Percentiles rank a stretch among this genome's conserved stretches.
Conservation (phyloP, 2,888 invertebrate species). For the Darwinula stevensoni region DNA sequence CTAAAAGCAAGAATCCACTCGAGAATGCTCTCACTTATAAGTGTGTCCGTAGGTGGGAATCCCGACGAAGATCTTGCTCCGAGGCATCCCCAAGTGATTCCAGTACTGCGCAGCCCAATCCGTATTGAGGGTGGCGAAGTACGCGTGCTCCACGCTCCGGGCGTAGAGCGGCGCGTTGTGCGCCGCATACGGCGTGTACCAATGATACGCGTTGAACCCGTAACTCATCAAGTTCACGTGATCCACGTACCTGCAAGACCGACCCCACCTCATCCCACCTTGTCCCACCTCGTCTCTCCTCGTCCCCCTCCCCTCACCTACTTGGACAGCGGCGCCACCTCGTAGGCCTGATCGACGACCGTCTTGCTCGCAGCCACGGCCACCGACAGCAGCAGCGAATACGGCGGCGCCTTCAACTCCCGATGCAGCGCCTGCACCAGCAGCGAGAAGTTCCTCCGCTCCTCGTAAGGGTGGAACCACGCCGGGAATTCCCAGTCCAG, state of each 20-base stretch:
- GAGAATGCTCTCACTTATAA: too few relatives aligned
- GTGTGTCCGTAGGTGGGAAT: conserved; percentile 66
- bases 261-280: too few relatives aligned
- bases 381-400: conserved; percentile 26
- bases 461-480: conserved; percentile 21
- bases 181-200: conserved; percentile 47
- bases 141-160: conserved; percentile 26
- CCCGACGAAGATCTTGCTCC: conserved; percentile 46
- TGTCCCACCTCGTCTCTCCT: too few relatives aligned
- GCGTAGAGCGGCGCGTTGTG: conserved; percentile 50
- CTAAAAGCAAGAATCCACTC: too few relatives aligned
- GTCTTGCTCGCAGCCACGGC: conserved; percentile 49
- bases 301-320: too few relatives aligned
- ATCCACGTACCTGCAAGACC: conserved; percentile 43
- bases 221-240: conserved; percentile 73
- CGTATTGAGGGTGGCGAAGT: conserved; percentile 38
- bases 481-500: conserved; percentile 38
- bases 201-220: conserved; percentile 51
- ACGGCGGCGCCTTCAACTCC: conserved; percentile 2
- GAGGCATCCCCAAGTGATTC: conserved; percentile 37
- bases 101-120: conserved; percentile 55
- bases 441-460: conserved; percentile 14
- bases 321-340: conserved; percentile 40
- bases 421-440: not conserved
- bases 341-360: conserved; percentile 43